Evolutionary conservation across 1,140 invertebrate species (phyloP).

Genomic region (Calosoma granatense): DNA sequence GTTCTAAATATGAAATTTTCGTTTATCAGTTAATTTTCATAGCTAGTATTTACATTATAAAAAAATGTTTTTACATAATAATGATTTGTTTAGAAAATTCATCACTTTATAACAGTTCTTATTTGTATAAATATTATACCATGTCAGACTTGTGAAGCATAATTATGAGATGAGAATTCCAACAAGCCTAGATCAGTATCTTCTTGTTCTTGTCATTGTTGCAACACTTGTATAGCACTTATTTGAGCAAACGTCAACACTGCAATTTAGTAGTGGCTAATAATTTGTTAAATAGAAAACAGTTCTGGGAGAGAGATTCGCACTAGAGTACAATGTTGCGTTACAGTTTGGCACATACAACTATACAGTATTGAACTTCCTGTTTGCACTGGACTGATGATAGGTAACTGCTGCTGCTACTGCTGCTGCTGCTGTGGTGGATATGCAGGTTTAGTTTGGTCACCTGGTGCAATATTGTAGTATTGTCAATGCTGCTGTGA

Average conservation of each 20-base stretch:
- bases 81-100: too few relatives aligned
- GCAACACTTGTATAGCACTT: too few relatives aligned
- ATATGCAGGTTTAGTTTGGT: not conserved
- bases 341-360: conserved; percentile 1
- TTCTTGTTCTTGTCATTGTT: too few relatives aligned
- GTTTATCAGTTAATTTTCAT: too few relatives aligned
- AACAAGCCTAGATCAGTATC: too few relatives aligned
- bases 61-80: not conserved
- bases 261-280: too few relatives aligned
- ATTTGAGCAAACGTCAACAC: conserved; percentile 1
- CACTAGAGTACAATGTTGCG: too few relatives aligned
- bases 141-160: not conserved
- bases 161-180: not conserved
- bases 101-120: too few relatives aligned
- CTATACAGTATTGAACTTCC: not conserved
- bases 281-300: conserved; percentile 4
- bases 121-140: not conserved
- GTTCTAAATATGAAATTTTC: too few relatives aligned
- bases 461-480: not conserved
- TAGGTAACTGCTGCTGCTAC: too few relatives aligned
- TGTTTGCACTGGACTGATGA: not conserved
- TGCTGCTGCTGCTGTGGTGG: not conserved
- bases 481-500: not conserved
- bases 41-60: not conserved
- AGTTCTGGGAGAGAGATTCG: too few relatives aligned